Percentiles rank a stretch among this genome's conserved stretches.
Conservation (phyloP, 2,888 invertebrate species). For the Pachymerium ferrugineum region DNA sequence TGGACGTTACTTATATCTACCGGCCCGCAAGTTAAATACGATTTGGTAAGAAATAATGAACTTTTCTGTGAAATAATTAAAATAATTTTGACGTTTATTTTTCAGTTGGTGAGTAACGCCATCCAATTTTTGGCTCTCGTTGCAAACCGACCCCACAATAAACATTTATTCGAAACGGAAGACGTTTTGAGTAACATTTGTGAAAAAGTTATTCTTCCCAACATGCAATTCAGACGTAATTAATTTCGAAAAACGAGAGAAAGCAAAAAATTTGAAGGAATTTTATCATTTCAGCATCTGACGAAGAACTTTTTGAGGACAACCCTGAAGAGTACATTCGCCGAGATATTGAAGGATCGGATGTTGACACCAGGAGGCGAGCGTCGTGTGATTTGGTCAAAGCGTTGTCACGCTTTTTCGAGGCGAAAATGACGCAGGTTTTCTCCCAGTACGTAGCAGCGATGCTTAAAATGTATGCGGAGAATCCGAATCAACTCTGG, state of each 20-base stretch:
- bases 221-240: conserved; percentile 88
- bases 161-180: conserved; percentile 80
- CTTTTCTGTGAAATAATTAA: not conserved
- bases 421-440: conserved; percentile 76
- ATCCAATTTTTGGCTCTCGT: conserved; percentile 91
- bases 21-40: conserved; percentile 79
- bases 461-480: conserved; percentile 61
- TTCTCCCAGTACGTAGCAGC: conserved; percentile 71
- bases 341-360: conserved; percentile 95
- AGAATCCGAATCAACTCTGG: conserved; percentile 75
- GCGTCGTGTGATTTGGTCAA: conserved; percentile 96
- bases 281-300: conserved; percentile 59
- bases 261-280: not conserved
- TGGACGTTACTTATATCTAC: conserved; percentile 86
- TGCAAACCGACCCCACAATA: conserved; percentile 82
- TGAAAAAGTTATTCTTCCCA: conserved; percentile 97
- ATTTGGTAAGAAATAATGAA: conserved; percentile 60
- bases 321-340: conserved; percentile 96
- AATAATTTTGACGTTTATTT: conserved; percentile 39
- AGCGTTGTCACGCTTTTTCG: conserved; percentile 80
- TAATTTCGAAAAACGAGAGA: not conserved
- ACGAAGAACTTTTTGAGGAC: conserved; percentile 95
- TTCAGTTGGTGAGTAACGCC: conserved; percentile 89
- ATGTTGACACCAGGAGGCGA: conserved; percentile 90
- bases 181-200: conserved; percentile 83